These are phyloP conservation scores for Odontesthes bonariensis DNA, from an alignment of 2,113 vertebrate genomes.

Conservation along the genomic window DNA sequence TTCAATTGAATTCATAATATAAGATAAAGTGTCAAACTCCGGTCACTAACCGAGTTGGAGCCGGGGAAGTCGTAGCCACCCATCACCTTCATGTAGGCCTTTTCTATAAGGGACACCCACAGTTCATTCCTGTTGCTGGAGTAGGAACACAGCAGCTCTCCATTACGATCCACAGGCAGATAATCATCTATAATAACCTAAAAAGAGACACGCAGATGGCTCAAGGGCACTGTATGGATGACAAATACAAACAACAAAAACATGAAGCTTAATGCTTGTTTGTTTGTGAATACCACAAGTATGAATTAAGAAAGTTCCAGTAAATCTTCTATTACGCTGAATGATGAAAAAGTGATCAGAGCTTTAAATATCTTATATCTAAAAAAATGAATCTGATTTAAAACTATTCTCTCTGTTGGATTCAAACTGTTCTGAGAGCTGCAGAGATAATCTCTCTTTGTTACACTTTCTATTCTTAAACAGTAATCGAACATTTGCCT, in stretches of 20 bases:
- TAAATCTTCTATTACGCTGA: no score
- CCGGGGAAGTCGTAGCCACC: constrained; percentile 99
- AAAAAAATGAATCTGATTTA: not conserved
- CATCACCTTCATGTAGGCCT: constrained; percentile 99
- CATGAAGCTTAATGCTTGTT: no score
- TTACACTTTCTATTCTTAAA: not conserved
- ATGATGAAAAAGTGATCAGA: no score
- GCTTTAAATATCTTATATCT: no score
- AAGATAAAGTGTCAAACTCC: no score
- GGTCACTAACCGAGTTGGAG: constrained; percentile 94
- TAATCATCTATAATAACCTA: constrained; percentile 98
- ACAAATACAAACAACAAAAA: not conserved
- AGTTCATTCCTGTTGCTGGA: constrained; percentile 98
- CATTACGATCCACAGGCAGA: constrained; percentile 93
- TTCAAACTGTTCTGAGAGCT: no score
- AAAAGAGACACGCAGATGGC: rapidly evolving
- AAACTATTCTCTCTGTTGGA: not conserved
- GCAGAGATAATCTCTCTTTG: not conserved
- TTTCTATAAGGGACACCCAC: constrained; percentile 98
- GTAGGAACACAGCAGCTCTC: constrained; percentile 96
- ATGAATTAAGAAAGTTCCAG: no score
- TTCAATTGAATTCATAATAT: not conserved
- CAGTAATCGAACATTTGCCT: not conserved
- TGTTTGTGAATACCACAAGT: no score
- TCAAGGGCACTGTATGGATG: no score